A percentile compares a stretch with the other conserved stretches of the same genome.
Conservation (phyloP, 2,888 invertebrate species). For the Amiota communis region DNA sequence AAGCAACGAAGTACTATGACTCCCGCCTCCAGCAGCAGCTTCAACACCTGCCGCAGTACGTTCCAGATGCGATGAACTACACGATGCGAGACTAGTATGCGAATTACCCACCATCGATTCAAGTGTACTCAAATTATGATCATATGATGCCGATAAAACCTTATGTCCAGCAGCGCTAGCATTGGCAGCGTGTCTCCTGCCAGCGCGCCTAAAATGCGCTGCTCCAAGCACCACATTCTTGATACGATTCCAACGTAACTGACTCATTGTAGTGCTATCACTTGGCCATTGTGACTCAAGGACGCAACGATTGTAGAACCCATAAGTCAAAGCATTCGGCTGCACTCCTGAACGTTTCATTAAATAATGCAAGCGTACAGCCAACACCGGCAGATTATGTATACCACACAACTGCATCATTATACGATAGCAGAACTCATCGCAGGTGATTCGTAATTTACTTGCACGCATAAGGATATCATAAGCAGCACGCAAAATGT, state of each 20-base stretch:
- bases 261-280: constrained; percentile 82
- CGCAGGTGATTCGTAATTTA: constrained; percentile 87
- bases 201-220: constrained; percentile 89
- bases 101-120: constrained; percentile 73
- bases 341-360: constrained; percentile 95
- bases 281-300: constrained; percentile 96
- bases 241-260: constrained; percentile 93
- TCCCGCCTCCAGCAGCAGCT: constrained; percentile 45
- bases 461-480: constrained; percentile 91
- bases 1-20: constrained; percentile 56
- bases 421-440: constrained; percentile 97
- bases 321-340: constrained; percentile 98
- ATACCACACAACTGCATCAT: constrained; percentile 99
- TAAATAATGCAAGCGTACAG: constrained; percentile 90
- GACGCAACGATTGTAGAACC: constrained; percentile 86
- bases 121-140: constrained; percentile 71
- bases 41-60: constrained; percentile 50
- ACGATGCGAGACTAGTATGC: constrained; percentile 72
- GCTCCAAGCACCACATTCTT: constrained; percentile 93
- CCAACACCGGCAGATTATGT: constrained; percentile 93
- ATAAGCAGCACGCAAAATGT: constrained; percentile 85
- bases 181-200: constrained; percentile 76
- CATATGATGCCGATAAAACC: constrained; percentile 67
- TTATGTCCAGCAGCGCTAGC: constrained; percentile 58
- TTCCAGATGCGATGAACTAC: constrained; percentile 56